Evolutionary conservation across 2,797 vertebrate genomes (phyloP).

Genomic region (Lateolabrax maculatus): DNA sequence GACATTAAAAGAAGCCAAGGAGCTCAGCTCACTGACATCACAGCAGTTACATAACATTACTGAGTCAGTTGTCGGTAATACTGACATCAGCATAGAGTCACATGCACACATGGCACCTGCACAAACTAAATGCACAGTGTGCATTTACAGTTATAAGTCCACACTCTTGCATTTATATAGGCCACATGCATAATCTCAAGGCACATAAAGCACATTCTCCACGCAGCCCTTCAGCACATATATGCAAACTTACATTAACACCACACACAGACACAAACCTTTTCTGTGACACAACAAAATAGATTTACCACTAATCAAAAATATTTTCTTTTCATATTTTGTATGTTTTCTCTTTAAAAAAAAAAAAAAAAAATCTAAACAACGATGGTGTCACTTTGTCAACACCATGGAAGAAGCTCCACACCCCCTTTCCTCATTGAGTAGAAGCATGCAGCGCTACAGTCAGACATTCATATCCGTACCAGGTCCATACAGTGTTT

Average conservation of each 20-base stretch:
- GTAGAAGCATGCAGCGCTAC: not conserved
- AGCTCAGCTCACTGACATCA: conserved; percentile 64
- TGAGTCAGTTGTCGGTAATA: too few relatives aligned
- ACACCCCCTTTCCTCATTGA: not conserved
- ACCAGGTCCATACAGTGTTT: not conserved
- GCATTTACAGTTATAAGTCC: not conserved
- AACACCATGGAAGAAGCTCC: not conserved
- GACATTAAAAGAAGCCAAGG: conserved; percentile 55
- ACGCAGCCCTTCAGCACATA: not conserved
- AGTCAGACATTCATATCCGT: not conserved
- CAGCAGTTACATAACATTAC: conserved; percentile 60
- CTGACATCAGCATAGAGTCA: conserved; percentile 45
- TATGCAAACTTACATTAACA: not conserved
- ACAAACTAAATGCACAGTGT: not conserved
- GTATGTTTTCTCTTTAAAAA: not conserved
- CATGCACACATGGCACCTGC: conserved; percentile 2
- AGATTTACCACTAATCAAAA: not conserved
- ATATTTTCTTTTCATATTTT: not conserved
- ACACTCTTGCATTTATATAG: not conserved
- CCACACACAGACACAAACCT: not conserved
- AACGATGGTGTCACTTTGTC: not conserved
- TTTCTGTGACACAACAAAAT: too few relatives aligned
- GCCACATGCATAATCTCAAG: not conserved
- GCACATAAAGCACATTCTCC: accelerated
- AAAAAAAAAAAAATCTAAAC: too few relatives aligned